phyloP scores from a whole-genome alignment of 2,888 invertebrate genomes.

The Deroplatys truncata region DNA sequence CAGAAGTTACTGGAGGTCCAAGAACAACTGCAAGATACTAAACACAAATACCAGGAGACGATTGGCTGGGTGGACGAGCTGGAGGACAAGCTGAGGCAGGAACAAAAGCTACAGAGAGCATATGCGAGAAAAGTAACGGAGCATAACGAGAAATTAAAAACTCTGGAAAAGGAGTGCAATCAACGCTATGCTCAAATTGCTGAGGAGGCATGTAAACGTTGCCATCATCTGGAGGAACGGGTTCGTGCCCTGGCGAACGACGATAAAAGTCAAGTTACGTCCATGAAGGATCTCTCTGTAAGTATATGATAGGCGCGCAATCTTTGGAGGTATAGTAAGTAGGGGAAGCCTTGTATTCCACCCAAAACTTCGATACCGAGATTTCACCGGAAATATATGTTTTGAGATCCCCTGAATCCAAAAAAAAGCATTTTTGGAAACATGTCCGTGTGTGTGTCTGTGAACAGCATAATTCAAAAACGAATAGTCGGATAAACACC shows the following conservation, averaged over 20 bases:
- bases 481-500: too few relatives aligned
- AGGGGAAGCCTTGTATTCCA: too few relatives aligned
- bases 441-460: too few relatives aligned
- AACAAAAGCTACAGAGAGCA: not conserved
- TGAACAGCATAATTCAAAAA: too few relatives aligned
- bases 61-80: not conserved
- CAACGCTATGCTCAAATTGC: not conserved
- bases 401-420: too few relatives aligned
- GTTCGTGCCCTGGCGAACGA: not conserved
- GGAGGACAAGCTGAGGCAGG: not conserved
- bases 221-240: not conserved
- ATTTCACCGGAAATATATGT: too few relatives aligned
- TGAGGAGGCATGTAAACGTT: not conserved
- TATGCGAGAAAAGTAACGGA: not conserved
- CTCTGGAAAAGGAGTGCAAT: not conserved
- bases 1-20: not conserved
- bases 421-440: too few relatives aligned
- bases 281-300: not conserved
- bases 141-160: not conserved
- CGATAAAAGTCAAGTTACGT: not conserved
- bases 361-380: too few relatives aligned
- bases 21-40: not conserved
- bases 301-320: not conserved
- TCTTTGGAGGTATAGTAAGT: too few relatives aligned
- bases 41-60: not conserved